Evolutionary conservation across 1,140 invertebrate species (phyloP), one percentile per base, ranked within the genome.

Genomic region (Anadara kagoshimensis): DNA sequence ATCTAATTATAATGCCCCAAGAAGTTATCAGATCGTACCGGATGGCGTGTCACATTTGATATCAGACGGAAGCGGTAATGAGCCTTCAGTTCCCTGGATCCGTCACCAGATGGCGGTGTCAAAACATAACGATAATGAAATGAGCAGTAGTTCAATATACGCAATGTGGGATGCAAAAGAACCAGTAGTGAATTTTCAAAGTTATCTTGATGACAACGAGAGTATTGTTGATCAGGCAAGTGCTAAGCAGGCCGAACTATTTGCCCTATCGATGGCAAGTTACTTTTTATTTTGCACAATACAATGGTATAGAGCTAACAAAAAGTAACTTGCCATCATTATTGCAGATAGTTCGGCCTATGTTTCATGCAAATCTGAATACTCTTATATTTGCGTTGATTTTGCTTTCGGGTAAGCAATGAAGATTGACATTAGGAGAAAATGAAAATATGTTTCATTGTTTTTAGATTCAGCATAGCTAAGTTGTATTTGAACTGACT

Each of bases 111-210:
- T 78, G 45, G 78, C 75, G 12, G 79, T 86, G 5, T 85, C 85
- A 0, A 80, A 79, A 47, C 58, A 69, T 14, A 84, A 86, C 41
- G 81, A 84, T 26, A 56, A 75, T 12, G 85, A 86, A 63, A 56
- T 57, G 8, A 44, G 63, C 11, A 85, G 81, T 57, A 81, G 79
- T 56, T 85, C 85, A 18, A 75, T 82, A 24, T 81, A 84, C 56
- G 67, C 78, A 26, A 70, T 68, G 53, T 83, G 74, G 69, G 85
- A 86, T 78, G 61, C 68, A 49, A 59, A 58, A 12, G 69, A 85
- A 29, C 81, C 77, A 20, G 73, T 83, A 16, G 79, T 84, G 0
- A 78, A 81, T 68, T 85, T 86, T 72, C 69, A 84, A 20, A 69
- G 58, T 7, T 86, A 57, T 57, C 62, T 83, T 26, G 69, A 80